Evolutionary conservation across 2,888 invertebrate species (phyloP), one percentile per base, ranked within the genome.

Genomic region (Sarcophaga rosellei): DNA sequence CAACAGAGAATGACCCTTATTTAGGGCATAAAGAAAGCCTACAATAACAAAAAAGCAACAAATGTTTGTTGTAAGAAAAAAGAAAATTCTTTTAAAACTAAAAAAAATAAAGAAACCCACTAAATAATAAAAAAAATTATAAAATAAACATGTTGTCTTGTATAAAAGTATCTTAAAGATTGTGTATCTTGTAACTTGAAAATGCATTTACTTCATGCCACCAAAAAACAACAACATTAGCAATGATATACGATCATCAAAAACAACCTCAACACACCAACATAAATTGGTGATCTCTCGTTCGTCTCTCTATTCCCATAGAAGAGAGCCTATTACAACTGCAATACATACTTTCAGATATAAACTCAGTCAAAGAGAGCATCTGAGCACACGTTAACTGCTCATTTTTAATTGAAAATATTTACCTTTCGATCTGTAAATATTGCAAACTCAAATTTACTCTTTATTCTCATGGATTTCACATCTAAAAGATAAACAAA

Each of bases 131-230:
- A 59, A 45, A 79, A 70, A 44, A 79, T 80, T 75, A 74, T 61
- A 69, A 8, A 68, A 61, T 53, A 53, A 53, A 53, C 0, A 35
- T 35, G 53, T 17, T 15, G 53, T 15, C 68, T 72, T 45, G 73
- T 66, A 66, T 20, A 63, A 62, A 69, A 57, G 20, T 76, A 86
- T 86, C 83, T 86, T 65, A n/a, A 72, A 81, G 84, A 78, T 84
- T 87, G 79, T 87, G 87, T 87, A 87, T 87, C 85, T 87, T 78
- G 81, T 84, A 83, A 80, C 81, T 84, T 87, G 77, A 77, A 87
- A 85, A 81, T 81, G 84, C 66, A 86, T 84, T 84, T 73, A 76
- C 68, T 84, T 73, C 45, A 70, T 65, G 45, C 76, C 68, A 66
- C 63, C 70, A 63, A 35, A 77, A 35, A 63, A 74, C 75, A 68